Base-by-base conservation (phyloP, 2,797 vertebrate genomes). In the Semotilus atromaculatus region DNA sequence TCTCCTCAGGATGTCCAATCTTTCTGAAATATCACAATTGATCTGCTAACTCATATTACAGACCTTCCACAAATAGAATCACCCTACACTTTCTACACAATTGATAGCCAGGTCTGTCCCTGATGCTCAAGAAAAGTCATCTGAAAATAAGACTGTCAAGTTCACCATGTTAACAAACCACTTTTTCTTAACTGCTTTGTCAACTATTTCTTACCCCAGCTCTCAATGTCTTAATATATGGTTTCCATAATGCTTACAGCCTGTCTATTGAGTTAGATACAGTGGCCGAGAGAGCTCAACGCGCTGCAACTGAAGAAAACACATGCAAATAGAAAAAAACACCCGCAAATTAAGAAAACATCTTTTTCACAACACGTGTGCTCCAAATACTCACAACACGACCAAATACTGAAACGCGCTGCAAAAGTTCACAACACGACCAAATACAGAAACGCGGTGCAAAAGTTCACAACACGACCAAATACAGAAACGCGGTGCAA, bases 1-100 rank as follows among this genome's bases (percentile, higher is more conserved):
- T 92, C 89, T 90, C 53, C 80, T 89, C 86, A 70, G 75, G 79
- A 82, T 86, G 89, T 77, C 91, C 88, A 92, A 92, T 93, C 91
- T 91, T 84, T 89, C 84, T 80, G 78, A 87, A 84, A 88, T 64
- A 58, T 83, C 60, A 70, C 85, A 86, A 68, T 74, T n/a, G 14
- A 66, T 78, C 34, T 43, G 36, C 80, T 80, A 79, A 70, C 40
- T 84, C 73, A 74, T 76, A 82, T 89, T 81, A 82, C 53, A 78
- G 55, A 51, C 40, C 76, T 21, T 60, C 26, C 53, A 36, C 77
- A 60, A 80, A 80, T 68, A 85, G 82, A 81, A 85, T 55, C 51
- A 48, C 51, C 21, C 53, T 71, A 70, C 48, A 23, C 5, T 58
- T 88, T 82, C 55, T 76, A 48, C 62, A 38, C 67, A 71, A 73